Base-by-base conservation (phyloP, 1,140 invertebrate species). In the Drosophila serrata region DNA sequence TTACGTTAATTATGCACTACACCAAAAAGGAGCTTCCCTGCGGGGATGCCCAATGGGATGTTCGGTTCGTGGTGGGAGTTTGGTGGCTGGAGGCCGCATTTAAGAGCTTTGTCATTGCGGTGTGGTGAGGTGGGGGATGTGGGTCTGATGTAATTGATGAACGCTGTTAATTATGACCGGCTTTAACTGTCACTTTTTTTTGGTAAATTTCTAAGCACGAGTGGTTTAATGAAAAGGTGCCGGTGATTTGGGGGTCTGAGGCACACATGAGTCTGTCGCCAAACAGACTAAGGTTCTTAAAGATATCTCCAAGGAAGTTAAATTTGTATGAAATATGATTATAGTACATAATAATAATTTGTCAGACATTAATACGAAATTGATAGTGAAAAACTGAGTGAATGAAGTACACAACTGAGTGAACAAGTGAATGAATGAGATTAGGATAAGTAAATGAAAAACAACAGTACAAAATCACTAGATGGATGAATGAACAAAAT, bases 171-270 rank as follows among this genome's bases (percentile, higher is more conserved):
- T 80, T 80, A 80, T 63, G 42, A 48, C 40, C 53, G 69, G 78
- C 77, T 80, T 74, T 59, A 63, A 74, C 61, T 80, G 78, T 80
- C 78, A 79, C 69, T 80, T 68, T 59, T n/a, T 24, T 49, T 58
- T 33, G 27, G 51, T 13, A 35, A 39, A 70, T 72, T 70, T 70
- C 42, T 40, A 29, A 51, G 27, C 12, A 19, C 35, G 15, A 61
- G 33, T 42, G 64, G 24, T 64, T 42, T 49, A 64, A 49, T 42
- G 35, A 64, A 45, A n/a, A 37, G 58, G 56, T 40, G 37, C 15
- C 37, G 39, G 27, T 46, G 17, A 39, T 37, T 68, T 60, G 33
- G 15, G 13, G 27, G 7, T 1, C 3, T 29, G 24, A 29, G 24
- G n/a, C n/a, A 19, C 13, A 2, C 7, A 12, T n/a, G 27, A 17